A percentile compares a stretch with the other conserved stretches of the same genome.
These are phyloP conservation scores for Camponotus fellah DNA, from an alignment of 2,888 invertebrate species.

Conservation along the genomic window DNA sequence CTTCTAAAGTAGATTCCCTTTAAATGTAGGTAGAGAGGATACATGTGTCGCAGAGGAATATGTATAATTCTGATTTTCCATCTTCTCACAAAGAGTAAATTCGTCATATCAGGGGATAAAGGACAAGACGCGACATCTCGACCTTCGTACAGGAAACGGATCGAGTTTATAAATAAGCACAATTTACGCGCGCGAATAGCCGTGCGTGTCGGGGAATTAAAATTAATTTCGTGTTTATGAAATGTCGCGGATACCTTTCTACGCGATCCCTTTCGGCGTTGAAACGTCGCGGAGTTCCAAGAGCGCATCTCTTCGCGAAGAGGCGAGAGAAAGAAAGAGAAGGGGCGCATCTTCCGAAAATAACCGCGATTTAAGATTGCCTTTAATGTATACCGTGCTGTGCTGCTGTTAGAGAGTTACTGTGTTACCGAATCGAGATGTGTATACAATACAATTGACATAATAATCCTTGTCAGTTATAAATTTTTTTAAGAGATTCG, in stretches of 20 bases:
- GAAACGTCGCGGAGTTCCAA: slow-evolving; percentile 41
- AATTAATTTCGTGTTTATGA: slow-evolving; percentile 84
- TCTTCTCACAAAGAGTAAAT: neutral
- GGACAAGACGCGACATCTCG: neutral
- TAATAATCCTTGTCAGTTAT: neutral
- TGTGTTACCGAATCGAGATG: neutral
- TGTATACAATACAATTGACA: neutral
- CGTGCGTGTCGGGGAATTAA: slow-evolving; percentile 74
- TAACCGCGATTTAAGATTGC: slow-evolving; percentile 77
- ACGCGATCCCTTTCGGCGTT: slow-evolving; percentile 61
- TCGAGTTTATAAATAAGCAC: slow-evolving; percentile 81
- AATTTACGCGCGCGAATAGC: slow-evolving; percentile 60
- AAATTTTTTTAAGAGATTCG: neutral
- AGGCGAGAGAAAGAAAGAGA: slow-evolving; percentile 29
- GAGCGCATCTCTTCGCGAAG: slow-evolving; percentile 23
- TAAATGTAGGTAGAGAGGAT: neutral
- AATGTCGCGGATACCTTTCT: slow-evolving; percentile 79
- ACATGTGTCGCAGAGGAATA: neutral
- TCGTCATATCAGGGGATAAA: neutral
- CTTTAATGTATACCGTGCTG: slow-evolving; percentile 13
- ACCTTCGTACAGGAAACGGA: slow-evolving; percentile 69
- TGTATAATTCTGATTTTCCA: neutral
- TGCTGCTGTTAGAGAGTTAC: neutral
- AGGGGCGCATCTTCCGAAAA: slow-evolving; percentile 78
- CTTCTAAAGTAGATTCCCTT: no score